phyloP scores from a whole-genome alignment of 2,797 vertebrate genomes.

The Gila robusta region DNA sequence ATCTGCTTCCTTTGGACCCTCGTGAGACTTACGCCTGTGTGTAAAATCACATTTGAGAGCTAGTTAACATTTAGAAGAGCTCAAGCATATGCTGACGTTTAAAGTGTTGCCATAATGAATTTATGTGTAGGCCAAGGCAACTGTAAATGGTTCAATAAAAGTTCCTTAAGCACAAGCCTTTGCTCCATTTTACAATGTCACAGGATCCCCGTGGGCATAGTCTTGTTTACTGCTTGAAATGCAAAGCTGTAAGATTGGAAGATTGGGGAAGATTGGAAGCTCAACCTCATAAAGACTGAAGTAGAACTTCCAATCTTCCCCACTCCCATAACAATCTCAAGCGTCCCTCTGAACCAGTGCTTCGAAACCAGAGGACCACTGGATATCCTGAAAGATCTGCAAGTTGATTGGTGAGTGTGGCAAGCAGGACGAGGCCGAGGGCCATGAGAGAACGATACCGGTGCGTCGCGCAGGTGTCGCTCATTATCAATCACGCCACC shows the following conservation, averaged over 20 bases:
- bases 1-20: constrained; percentile 64
- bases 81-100: constrained; percentile 60
- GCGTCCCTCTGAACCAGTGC: constrained; percentile 27
- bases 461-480: no score
- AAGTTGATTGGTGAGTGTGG: not conserved
- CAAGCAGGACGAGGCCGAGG: no score
- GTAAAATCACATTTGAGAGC: constrained; percentile 6
- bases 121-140: constrained; percentile 58
- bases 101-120: constrained; percentile 54
- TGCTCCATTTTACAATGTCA: constrained; percentile 69
- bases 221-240: constrained; percentile 69
- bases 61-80: constrained; percentile 59
- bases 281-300: constrained; percentile 54
- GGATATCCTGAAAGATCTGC: not conserved
- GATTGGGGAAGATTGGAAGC: no score
- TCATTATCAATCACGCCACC: no score
- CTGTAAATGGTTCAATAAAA: constrained; percentile 59
- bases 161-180: constrained; percentile 59
- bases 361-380: constrained; percentile 9
- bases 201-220: constrained; percentile 55
- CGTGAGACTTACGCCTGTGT: constrained; percentile 19
- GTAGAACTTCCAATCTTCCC: constrained; percentile 27
- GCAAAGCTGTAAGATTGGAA: constrained; percentile 18
- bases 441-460: no score
- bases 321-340: constrained; percentile 54